Conservation (phyloP, 1,140 invertebrate genomes). For the Trichonephila inaurata region DNA sequence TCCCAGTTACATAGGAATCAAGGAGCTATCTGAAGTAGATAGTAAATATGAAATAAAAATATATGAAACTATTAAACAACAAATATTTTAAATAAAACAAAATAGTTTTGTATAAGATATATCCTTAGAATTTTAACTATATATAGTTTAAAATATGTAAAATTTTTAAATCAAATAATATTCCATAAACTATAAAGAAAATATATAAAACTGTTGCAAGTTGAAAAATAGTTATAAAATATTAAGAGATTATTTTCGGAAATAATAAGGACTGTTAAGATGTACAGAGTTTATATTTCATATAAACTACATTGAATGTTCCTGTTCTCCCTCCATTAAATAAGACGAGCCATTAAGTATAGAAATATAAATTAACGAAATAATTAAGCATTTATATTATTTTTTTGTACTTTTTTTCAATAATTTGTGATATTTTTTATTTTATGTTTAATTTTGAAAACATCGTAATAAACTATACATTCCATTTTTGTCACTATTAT, state of each 20-base stretch:
- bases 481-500: neutral
- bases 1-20: no score
- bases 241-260: neutral
- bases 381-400: constrained; percentile 5
- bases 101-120: no score
- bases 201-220: no score
- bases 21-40: no score
- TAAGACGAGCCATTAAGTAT: neutral
- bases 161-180: no score
- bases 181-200: no score
- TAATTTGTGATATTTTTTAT: constrained; percentile 21
- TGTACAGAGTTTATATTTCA: constrained; percentile 3
- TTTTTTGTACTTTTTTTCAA: neutral
- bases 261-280: constrained; percentile 4
- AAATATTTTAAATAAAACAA: no score
- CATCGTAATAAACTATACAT: neutral
- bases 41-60: no score
- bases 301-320: neutral
- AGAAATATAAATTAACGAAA: neutral
- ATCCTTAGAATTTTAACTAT: no score
- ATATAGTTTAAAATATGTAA: no score
- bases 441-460: neutral
- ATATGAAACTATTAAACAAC: no score
- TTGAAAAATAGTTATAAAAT: neutral
- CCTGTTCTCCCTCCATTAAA: neutral